Conservation (phyloP, 2,113 vertebrate species). For the Chaetorhynchus papuensis region DNA sequence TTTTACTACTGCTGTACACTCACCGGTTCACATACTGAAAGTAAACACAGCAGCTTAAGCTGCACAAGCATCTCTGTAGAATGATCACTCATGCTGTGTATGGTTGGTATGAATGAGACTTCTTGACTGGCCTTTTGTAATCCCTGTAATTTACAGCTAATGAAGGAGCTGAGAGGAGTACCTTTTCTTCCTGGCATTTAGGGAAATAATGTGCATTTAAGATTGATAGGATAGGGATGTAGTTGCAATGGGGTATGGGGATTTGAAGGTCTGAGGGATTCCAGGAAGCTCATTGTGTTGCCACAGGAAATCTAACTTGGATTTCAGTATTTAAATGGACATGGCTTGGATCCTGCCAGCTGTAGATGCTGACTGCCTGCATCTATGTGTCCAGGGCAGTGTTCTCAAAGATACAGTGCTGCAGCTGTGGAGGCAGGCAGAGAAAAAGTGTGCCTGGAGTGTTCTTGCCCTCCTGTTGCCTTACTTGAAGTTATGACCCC, state of each 20-base stretch:
- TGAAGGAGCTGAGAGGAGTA: background rate
- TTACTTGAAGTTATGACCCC: background rate
- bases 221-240: background rate
- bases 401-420: background rate
- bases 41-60: background rate
- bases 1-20: background rate
- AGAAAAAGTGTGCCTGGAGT: background rate
- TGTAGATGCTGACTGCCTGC: background rate
- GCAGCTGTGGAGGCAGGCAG: background rate
- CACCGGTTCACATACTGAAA: background rate
- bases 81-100: background rate
- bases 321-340: background rate
- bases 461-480: background rate
- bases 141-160: background rate
- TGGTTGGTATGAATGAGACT: background rate
- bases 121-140: background rate
- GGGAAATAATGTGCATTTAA: background rate
- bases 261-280: background rate
- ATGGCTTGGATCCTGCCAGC: background rate
- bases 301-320: background rate
- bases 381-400: background rate
- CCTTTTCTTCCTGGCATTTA: background rate
- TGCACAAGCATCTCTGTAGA: background rate
- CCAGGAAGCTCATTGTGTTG: background rate
- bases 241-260: rapidly evolving